Evolutionary conservation across 2,113 vertebrate genomes (phyloP), one percentile per base, ranked within the genome.

Genomic region (Chionomys nivalis): DNA sequence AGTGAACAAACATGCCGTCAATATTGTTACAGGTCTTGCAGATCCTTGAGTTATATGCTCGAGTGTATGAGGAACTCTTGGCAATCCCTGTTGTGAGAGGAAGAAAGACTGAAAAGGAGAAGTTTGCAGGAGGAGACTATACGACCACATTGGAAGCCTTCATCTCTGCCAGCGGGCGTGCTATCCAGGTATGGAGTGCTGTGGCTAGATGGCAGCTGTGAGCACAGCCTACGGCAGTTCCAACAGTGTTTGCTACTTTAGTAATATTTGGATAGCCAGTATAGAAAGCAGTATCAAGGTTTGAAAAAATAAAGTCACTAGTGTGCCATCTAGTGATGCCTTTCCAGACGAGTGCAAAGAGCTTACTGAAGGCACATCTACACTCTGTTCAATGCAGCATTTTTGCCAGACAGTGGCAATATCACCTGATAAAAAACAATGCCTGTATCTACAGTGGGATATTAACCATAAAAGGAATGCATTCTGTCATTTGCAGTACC

Each of bases 41-140:
- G 98, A 99, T 99, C 97, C 99, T 99, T 97, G 99, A 99, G 96
- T 98, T 99, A 49, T 99, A 99, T 28, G 99, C 99, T 95, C 98
- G 95, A 65, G 99, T 99, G 24, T 99, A 99, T 5, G 99, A 99
- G 97, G 99, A 99, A 91, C 99, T 99, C 93, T 98, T 99, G 98
- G 99, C 99, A 89, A 99, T 99, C 95, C 99, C 99, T 24, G 99
- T 99, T 93, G 99, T 99, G 79, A 99, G 99, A 97, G 99, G 99
- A 93, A 99, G 98, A 92, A 99, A 99, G 97, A 99, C 99, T 0
- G 99, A 99, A 97, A 99, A 99, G 97, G 99, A 99, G 97, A 99
- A 99, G 90, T 99, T 99, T 95, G 99, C 99, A 36, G 99, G 99
- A 24, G 99, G 99, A 92, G 99, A 99, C 97, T 99, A 99, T 94